Conservation (phyloP, 2,797 vertebrate genomes). For the Enteromius viviparus region DNA sequence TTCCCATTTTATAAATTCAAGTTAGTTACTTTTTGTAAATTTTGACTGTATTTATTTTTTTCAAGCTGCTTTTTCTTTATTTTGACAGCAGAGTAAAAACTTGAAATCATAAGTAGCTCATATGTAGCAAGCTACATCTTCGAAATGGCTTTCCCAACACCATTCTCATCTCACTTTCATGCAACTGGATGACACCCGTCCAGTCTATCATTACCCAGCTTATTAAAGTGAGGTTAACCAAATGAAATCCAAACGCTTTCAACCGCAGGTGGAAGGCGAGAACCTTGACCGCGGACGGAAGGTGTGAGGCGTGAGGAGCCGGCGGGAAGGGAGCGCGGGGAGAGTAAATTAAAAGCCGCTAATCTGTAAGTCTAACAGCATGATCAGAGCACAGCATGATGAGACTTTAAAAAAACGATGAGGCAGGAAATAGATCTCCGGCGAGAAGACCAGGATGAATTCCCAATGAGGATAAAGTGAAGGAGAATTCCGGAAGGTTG, state of each 20-base stretch:
- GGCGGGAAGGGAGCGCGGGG: background rate
- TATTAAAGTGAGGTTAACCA: conserved; percentile 45
- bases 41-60: background rate
- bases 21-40: too few relatives aligned
- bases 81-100: background rate
- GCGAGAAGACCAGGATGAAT: background rate
- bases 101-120: background rate
- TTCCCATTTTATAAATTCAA: too few relatives aligned
- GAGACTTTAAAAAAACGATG: conserved; percentile 23
- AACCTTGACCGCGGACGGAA: background rate
- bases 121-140: background rate
- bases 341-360: conserved; percentile 13
- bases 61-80: background rate
- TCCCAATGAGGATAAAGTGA: background rate
- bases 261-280: conserved; percentile 5
- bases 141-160: background rate
- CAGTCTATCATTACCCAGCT: conserved; percentile 9
- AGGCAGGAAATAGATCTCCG: conserved; percentile 29
- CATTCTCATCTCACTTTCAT: background rate
- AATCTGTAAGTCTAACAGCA: conserved; percentile 38
- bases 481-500: background rate
- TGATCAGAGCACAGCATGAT: conserved; percentile 22
- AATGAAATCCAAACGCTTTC: conserved; percentile 16
- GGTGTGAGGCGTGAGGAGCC: background rate
- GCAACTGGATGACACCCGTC: conserved; percentile 3